These are phyloP conservation scores for Pherbina coryleti DNA, from an alignment of 2,888 invertebrate species.

Conservation along the genomic window DNA sequence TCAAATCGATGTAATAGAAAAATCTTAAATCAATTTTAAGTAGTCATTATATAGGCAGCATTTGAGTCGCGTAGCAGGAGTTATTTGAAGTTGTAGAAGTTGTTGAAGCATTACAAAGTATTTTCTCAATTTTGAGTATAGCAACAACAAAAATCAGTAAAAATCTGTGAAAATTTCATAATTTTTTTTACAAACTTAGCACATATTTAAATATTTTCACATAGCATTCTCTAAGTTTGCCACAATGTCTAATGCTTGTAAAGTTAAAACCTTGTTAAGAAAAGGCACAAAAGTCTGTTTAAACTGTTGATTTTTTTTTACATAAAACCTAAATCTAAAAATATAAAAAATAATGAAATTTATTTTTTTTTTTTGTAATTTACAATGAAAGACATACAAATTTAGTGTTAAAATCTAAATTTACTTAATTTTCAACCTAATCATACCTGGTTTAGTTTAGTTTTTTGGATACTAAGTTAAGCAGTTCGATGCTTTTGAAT, in stretches of 20 bases:
- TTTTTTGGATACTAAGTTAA: not conserved
- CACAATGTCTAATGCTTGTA: no score
- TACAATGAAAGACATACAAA: slow-evolving; percentile 8
- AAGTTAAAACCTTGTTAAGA: no score
- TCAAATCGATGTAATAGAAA: not conserved
- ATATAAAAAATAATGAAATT: not conserved
- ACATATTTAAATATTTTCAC: not conserved
- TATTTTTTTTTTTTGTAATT: not conserved
- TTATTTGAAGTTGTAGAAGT: not conserved
- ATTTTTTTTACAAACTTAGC: not conserved
- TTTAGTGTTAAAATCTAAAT: not conserved
- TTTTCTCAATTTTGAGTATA: slow-evolving; percentile 21
- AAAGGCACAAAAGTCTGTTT: no score
- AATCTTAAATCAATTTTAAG: slow-evolving; percentile 14
- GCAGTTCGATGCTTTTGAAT: not conserved
- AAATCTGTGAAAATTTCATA: not conserved
- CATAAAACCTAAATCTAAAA: not conserved
- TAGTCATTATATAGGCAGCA: not conserved
- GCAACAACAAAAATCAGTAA: slow-evolving; percentile 4
- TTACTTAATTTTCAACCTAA: no score
- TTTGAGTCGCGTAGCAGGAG: not conserved
- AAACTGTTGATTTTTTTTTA: no score
- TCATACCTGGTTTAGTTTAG: no score
- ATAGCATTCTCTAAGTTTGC: not conserved
- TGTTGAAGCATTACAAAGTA: not conserved